Evolutionary conservation across 1,140 invertebrate species (phyloP).

Genomic region (Lerema accius): DNA sequence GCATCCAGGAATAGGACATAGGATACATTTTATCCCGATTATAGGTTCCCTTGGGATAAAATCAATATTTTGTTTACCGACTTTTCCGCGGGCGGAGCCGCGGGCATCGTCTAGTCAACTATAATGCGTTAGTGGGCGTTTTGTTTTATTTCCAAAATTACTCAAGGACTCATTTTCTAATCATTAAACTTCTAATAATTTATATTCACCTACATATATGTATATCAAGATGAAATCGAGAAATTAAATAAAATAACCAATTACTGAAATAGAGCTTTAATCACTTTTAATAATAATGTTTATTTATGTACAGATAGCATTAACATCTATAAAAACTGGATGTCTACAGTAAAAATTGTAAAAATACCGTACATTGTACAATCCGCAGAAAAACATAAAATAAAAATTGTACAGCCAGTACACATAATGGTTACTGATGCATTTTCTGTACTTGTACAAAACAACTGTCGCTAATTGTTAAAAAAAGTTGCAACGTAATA

Average conservation of each 20-base stretch:
- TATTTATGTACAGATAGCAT: conserved; percentile 72
- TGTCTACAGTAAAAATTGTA: conserved; percentile 77
- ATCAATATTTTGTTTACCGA: too few species aligned
- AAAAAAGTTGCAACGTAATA: conserved; percentile 10
- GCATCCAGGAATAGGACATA: too few species aligned
- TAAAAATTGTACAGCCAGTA: conserved; percentile 30
- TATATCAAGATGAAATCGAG: too few species aligned
- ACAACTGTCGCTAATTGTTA: conserved; percentile 13
- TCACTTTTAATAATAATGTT: conserved; percentile 76
- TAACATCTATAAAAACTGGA: conserved; percentile 74
- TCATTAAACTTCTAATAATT: too few species aligned
- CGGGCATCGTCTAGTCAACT: too few species aligned
- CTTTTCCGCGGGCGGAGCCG: too few species aligned
- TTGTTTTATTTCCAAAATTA: too few species aligned
- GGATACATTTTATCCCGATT: too few species aligned
- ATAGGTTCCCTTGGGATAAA: too few species aligned
- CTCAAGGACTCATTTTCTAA: too few species aligned
- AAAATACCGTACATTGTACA: conserved; percentile 66
- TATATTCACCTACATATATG: too few species aligned
- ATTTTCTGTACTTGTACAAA: conserved; percentile 25
- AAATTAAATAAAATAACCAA: conserved; percentile 34
- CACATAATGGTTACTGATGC: conserved; percentile 19
- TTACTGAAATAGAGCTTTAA: conserved; percentile 81
- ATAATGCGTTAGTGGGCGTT: too few species aligned
- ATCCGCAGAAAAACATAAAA: conserved; percentile 41